phyloP scores from a whole-genome alignment of 2,797 vertebrate genomes.

The Scolopax bukidnonensis region DNA sequence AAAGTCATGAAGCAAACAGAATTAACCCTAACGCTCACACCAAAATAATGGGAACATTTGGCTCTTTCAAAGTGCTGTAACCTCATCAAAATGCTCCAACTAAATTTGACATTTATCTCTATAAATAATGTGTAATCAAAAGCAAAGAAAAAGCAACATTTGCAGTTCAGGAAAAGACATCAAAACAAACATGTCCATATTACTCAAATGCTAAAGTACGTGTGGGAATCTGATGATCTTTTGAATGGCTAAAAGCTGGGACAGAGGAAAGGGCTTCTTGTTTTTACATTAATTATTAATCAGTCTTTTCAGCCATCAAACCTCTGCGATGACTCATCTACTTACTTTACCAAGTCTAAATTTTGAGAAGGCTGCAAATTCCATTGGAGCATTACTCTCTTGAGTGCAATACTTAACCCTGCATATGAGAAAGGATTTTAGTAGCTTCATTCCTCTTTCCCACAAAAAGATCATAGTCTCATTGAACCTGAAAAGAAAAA shows the following conservation, averaged over 20 bases:
- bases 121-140: slow-evolving; percentile 21
- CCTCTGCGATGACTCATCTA: slow-evolving; percentile 69
- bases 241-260: not conserved
- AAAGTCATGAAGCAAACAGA: not conserved
- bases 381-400: not conserved
- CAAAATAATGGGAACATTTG: slow-evolving; percentile 27
- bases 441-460: not conserved
- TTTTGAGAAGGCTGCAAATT: slow-evolving; percentile 37
- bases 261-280: slow-evolving; percentile 41
- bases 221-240: slow-evolving; percentile 30
- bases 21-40: not conserved
- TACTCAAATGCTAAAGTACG: slow-evolving; percentile 32
- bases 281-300: slow-evolving; percentile 75
- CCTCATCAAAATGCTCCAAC: not conserved
- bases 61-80: slow-evolving; percentile 12
- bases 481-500: not conserved
- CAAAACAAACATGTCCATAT: not conserved
- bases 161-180: slow-evolving; percentile 31
- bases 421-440: not conserved
- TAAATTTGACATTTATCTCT: slow-evolving; percentile 31
- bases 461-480: not conserved
- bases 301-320: slow-evolving; percentile 55
- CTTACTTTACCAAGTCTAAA: slow-evolving; percentile 63
- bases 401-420: slow-evolving; percentile 44
- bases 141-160: slow-evolving; percentile 24